These are phyloP conservation scores for Bombus pascuorum DNA, from an alignment of 1,140 invertebrate species.

Conservation along the genomic window DNA sequence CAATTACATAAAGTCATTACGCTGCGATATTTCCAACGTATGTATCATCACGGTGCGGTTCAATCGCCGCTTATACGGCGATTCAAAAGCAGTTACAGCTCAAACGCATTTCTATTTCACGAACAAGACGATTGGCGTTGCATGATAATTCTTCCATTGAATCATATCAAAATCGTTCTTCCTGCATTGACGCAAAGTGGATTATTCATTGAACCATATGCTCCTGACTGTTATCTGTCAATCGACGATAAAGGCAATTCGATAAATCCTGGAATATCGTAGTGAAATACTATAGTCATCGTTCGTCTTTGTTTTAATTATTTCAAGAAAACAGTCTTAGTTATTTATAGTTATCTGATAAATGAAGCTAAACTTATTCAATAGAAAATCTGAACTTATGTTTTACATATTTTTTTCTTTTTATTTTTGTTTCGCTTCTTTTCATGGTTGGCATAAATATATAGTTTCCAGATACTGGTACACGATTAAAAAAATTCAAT, in stretches of 20 bases:
- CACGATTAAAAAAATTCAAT: background rate
- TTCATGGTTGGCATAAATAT: background rate
- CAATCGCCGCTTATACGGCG: background rate
- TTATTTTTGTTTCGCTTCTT: no score
- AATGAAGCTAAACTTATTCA: background rate
- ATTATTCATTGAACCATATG: background rate
- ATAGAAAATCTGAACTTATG: rapidly evolving
- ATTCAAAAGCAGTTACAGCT: background rate
- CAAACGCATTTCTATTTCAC: background rate
- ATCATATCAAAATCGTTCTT: background rate
- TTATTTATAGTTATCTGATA: background rate
- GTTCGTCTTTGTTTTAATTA: background rate
- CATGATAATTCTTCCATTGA: slow-evolving; percentile 1
- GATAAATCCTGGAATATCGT: background rate
- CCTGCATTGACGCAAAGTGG: no score
- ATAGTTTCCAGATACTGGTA: background rate
- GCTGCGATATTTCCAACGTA: background rate
- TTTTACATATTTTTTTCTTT: background rate
- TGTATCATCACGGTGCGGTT: background rate
- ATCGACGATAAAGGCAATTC: background rate
- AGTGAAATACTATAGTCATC: background rate
- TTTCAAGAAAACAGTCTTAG: background rate
- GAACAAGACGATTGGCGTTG: background rate
- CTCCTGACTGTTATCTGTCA: background rate
- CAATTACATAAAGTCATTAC: slow-evolving; percentile 34